Base-by-base conservation (phyloP, 53 echinoderm and acorn worm species). In the Hippasteria phrygiana region DNA sequence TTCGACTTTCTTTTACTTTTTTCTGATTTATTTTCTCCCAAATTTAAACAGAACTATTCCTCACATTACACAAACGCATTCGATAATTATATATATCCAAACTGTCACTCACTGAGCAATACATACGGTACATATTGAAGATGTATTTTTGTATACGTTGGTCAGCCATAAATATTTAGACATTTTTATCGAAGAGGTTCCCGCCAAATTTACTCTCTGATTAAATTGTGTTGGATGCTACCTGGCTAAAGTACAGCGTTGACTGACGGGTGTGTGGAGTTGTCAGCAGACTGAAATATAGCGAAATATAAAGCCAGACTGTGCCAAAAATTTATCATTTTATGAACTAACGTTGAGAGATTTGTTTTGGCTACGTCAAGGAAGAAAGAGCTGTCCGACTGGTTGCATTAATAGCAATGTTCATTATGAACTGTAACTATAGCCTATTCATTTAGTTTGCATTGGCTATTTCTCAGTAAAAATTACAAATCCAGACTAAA, bases 101-200 rank as follows among this genome's bases (percentile, higher is more conserved):
- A 20, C 51, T 17, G 9, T 51, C 20, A 17, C 16, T 51, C 16
- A 51, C 8, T 14, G 26, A 59, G 16, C 4, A 59, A 59, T 3
- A 59, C 59, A 24, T 5, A 59, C 51, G n/a, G n/a, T 59, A 26
- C n/a, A 26, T 45, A 45, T 45, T 11, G 46, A 45, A 59, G 59
- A 59, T 59, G 59, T 59, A 24, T 59, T 67, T 67, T 10, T 35
- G 69, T 35, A 1, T 76, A 32, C 16, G 18, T 28, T 16, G 53
- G 22, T 62, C 62, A 36, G 40, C 59, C 56, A 62, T 62, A 79
- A 62, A 79, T 79, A 79, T 79, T 13, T 55, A 79, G 79, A 79
- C 79, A 79, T 55, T 79, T 79, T 33, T 41, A 62, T 79, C 5
- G 11, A 39, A 79, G 59, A 31, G 62, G 79, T 24, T 50, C 13